Evolutionary conservation across 2,113 vertebrate genomes (phyloP).

Genomic region (Corapipo altera): DNA sequence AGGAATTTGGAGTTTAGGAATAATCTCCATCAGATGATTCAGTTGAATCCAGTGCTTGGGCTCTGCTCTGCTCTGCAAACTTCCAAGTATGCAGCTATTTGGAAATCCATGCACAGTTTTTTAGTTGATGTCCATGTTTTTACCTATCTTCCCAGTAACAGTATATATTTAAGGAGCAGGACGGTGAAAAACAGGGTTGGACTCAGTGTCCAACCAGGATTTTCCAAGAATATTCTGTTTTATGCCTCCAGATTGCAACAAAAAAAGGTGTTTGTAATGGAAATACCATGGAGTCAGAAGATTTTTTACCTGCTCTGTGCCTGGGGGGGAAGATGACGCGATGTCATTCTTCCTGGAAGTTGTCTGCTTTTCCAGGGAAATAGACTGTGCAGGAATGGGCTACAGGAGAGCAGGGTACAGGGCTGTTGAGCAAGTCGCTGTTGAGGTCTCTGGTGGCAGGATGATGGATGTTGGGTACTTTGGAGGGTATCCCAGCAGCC

Average conservation of each 20-base stretch:
- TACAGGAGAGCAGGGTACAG: neutral
- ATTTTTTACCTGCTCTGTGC: neutral
- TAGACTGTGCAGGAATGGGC: neutral
- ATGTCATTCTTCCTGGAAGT: neutral
- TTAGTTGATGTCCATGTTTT: neutral
- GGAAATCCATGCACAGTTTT: neutral
- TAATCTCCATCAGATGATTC: neutral
- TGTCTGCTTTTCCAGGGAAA: neutral
- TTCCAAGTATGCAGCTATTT: neutral
- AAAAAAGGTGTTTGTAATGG: neutral
- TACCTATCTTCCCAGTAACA: neutral
- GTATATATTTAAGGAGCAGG: neutral
- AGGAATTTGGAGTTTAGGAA: neutral
- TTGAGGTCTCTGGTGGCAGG: neutral
- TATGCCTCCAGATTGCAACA: neutral
- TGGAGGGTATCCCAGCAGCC: neutral
- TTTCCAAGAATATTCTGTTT: neutral
- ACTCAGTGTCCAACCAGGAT: neutral
- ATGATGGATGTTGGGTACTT: neutral
- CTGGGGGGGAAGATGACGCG: neutral
- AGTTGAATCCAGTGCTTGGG: neutral
- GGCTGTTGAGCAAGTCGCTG: neutral
- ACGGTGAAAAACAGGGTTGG: neutral
- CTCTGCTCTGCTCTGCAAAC: neutral
- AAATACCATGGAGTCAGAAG: neutral